Conservation (phyloP, 2,888 invertebrate species). For the Flexamia atlantica region DNA sequence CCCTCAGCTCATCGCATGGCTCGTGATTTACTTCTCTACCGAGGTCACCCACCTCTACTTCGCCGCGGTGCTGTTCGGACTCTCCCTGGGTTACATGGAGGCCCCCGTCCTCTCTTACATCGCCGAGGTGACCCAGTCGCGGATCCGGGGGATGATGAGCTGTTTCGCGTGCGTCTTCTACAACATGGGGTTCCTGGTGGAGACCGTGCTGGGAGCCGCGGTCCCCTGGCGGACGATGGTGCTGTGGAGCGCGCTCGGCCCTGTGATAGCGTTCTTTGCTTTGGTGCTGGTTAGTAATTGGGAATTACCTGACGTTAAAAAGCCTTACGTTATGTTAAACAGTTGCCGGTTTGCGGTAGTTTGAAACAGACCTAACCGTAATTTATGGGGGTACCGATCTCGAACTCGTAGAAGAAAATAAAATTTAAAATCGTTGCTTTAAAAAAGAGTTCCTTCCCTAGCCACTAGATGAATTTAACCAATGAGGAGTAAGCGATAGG, state of each 20-base stretch:
- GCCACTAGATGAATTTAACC: too few relatives aligned
- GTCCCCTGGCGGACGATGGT: conserved; percentile 6
- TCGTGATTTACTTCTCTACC: background rate
- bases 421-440: too few relatives aligned
- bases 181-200: conserved; percentile 15
- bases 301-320: too few relatives aligned
- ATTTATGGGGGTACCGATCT: too few relatives aligned
- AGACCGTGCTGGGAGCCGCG: background rate
- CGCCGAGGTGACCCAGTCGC: conserved; percentile 3
- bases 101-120: conserved; percentile 34
- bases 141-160: conserved; percentile 70
- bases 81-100: conserved; percentile 16
- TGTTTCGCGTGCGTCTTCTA: conserved; percentile 73
- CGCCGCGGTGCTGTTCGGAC: background rate
- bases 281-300: conserved; percentile 64
- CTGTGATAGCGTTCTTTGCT: background rate
- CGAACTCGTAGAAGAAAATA: too few relatives aligned
- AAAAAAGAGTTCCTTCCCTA: too few relatives aligned
- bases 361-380: too few relatives aligned
- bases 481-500: too few relatives aligned
- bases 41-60: background rate
- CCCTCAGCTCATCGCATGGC: conserved; percentile 1
- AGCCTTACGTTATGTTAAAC: too few relatives aligned
- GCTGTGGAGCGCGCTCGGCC: background rate
- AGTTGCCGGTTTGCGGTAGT: too few relatives aligned